Conservation (phyloP, 1,140 invertebrate genomes). For the Drosophila willistoni region DNA sequence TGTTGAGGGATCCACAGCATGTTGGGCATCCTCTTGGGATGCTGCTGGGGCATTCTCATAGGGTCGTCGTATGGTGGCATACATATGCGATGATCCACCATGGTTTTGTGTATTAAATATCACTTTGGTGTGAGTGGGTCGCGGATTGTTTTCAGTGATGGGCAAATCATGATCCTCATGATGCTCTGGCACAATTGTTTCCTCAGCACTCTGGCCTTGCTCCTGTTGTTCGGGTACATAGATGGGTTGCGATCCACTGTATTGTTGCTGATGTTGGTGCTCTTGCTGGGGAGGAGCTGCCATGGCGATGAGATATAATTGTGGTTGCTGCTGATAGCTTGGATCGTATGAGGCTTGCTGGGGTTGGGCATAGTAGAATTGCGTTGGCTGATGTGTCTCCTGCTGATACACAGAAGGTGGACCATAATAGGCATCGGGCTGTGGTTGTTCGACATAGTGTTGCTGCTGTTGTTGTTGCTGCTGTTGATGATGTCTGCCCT, state of each 20-base stretch:
- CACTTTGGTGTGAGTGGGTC: slow-evolving; percentile 78
- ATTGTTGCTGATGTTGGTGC: slow-evolving; percentile 30
- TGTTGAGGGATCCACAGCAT: slow-evolving; percentile 7
- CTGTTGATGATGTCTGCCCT: slow-evolving; percentile 64
- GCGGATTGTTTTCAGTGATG: slow-evolving; percentile 77
- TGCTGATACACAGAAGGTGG: slow-evolving; percentile 28
- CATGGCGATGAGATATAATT: slow-evolving; percentile 75
- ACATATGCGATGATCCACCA: slow-evolving; percentile 26
- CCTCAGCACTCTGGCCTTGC: slow-evolving; percentile 32
- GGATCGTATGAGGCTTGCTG: slow-evolving; percentile 30
- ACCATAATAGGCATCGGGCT: slow-evolving; percentile 54
- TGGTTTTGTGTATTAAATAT: slow-evolving; percentile 63
- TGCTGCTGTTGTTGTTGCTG: slow-evolving; percentile 47
- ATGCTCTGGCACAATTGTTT: slow-evolving; percentile 21
- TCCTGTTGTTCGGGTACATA: slow-evolving; percentile 70
- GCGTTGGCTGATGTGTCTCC: slow-evolving; percentile 44
- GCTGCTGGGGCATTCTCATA: slow-evolving; percentile 51
- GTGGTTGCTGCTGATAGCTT: slow-evolving; percentile 64
- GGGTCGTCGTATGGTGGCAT: slow-evolving; percentile 42
- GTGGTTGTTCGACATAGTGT: slow-evolving; percentile 25
- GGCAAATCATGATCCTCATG: slow-evolving; percentile 41
- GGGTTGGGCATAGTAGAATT: slow-evolving; percentile 67
- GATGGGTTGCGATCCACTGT: slow-evolving; percentile 47
- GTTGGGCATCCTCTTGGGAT: slow-evolving; percentile 38
- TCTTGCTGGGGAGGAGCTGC: slow-evolving; percentile 35